A percentile compares a stretch with the other conserved stretches of the same genome.
These are phyloP conservation scores for Nasonovia ribisnigri DNA, from an alignment of 2,888 invertebrate species.

Conservation along the genomic window DNA sequence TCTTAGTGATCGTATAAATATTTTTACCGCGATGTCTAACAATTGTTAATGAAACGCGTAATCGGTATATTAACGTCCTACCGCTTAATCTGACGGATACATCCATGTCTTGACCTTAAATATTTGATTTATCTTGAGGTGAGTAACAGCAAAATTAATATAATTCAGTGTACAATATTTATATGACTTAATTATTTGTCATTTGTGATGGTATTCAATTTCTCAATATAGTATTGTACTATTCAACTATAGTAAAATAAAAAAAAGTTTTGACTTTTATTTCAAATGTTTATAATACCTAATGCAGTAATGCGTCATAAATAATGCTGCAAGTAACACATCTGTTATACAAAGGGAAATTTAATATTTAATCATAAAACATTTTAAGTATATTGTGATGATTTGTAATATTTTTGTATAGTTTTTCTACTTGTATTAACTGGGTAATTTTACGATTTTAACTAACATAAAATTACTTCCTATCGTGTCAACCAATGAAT, in stretches of 20 bases:
- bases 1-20: neutral
- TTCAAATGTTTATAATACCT: neutral
- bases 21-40: neutral
- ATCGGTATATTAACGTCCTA: conserved; percentile 16
- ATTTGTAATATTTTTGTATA: neutral
- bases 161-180: neutral
- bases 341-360: neutral
- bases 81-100: conserved; percentile 32
- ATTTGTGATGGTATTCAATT: neutral
- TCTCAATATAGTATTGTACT: neutral
- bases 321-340: conserved; percentile 11
- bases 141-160: conserved; percentile 18
- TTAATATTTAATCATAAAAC: conserved; percentile 28
- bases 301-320: neutral
- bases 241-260: neutral
- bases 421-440: conserved; percentile 7
- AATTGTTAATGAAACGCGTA: conserved; percentile 46
- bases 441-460: neutral
- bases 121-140: conserved; percentile 51
- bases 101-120: conserved; percentile 64
- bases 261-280: neutral
- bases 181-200: neutral
- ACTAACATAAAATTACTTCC: neutral
- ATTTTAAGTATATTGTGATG: neutral
- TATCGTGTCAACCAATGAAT: neutral